These are phyloP conservation scores for Phrynocephalus guinanensis DNA, from an alignment of 2,797 vertebrate species.

Conservation along the genomic window DNA sequence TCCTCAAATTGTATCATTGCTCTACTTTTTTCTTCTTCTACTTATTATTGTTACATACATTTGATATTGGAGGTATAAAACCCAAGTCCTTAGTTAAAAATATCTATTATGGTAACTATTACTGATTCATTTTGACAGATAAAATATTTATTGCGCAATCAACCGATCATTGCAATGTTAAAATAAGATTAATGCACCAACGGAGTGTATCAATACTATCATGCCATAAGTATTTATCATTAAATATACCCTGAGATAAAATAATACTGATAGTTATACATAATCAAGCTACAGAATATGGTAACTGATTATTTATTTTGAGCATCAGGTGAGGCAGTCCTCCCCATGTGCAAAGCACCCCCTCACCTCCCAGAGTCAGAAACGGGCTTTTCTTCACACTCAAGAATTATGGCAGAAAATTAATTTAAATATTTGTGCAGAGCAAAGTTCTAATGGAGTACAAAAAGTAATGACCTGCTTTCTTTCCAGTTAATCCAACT, in stretches of 20 bases:
- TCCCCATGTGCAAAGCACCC: not conserved
- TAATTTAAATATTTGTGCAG: conserved; percentile 21
- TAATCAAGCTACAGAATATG: too few species aligned
- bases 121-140: not conserved
- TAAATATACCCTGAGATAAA: too few species aligned
- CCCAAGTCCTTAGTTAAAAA: not conserved
- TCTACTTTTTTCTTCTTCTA: not conserved
- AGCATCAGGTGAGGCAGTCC: not conserved
- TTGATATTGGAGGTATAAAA: not conserved
- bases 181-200: too few species aligned
- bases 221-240: too few species aligned
- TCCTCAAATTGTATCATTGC: not conserved
- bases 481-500: conserved; percentile 85
- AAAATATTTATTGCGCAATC: too few species aligned
- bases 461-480: conserved; percentile 10
- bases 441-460: not conserved
- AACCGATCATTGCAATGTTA: too few species aligned
- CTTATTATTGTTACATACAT: not conserved
- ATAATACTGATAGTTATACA: too few species aligned
- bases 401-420: not conserved
- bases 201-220: too few species aligned
- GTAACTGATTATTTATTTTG: too few species aligned
- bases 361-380: not conserved
- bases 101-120: not conserved
- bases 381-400: not conserved